phyloP scores from a whole-genome alignment of 1,140 invertebrate species.

The Meteorus sp. region DNA sequence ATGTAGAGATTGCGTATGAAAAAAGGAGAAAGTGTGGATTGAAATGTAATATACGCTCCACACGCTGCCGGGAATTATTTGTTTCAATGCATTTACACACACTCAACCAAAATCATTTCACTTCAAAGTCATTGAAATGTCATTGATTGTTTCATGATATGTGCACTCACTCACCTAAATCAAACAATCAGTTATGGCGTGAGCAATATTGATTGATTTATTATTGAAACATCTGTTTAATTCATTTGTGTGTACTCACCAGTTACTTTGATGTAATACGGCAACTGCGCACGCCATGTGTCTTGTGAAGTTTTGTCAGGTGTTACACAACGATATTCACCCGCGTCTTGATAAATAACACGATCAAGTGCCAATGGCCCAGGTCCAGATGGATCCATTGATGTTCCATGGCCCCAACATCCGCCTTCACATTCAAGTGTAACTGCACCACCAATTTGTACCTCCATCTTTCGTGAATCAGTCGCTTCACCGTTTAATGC shows the following conservation, averaged over 20 bases:
- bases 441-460: conserved; percentile 80
- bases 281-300: conserved; percentile 57
- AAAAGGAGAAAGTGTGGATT: conserved; percentile 16
- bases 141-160: no score
- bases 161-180: no score
- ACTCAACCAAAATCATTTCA: conserved; percentile 1
- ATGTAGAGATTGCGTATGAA: conserved; percentile 14
- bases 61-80: conserved; percentile 17
- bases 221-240: no score
- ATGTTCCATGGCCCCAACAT: conserved; percentile 65
- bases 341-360: conserved; percentile 76
- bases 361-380: conserved; percentile 66
- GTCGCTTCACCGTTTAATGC: conserved; percentile 58
- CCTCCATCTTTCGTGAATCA: conserved; percentile 70
- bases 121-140: background rate
- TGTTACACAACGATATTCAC: conserved; percentile 73
- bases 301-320: conserved; percentile 62
- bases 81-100: conserved; percentile 12
- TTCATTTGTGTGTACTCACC: conserved; percentile 57
- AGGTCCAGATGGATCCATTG: conserved; percentile 65
- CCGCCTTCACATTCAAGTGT: conserved; percentile 78
- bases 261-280: conserved; percentile 62
- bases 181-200: no score
- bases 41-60: conserved; percentile 19
- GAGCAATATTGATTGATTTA: no score